phyloP scores from a whole-genome alignment of 2,113 vertebrate species.

The Bos taurus region DNA sequence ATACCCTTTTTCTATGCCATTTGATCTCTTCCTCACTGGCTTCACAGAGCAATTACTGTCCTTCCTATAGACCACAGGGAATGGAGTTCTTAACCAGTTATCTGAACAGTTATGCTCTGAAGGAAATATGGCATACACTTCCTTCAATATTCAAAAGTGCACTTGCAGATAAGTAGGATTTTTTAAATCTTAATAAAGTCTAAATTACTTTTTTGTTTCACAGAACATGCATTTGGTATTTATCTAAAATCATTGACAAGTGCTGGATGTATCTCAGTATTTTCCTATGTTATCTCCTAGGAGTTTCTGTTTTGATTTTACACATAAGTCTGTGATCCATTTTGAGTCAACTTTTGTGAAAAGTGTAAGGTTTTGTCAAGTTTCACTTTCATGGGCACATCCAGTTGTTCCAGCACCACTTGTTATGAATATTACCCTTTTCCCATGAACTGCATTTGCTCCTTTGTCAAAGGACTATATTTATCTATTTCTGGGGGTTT shows the following conservation, averaged over 20 bases:
- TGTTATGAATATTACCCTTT: not conserved
- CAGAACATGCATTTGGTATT: not conserved
- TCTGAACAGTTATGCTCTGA: not conserved
- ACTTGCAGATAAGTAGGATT: not conserved
- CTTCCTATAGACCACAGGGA: not conserved
- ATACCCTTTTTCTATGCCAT: not conserved
- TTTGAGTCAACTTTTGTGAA: not conserved
- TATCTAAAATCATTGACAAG: not conserved
- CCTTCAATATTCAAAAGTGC: not conserved
- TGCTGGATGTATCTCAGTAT: not conserved
- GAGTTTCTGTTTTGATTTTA: not conserved
- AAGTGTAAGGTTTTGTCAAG: not conserved
- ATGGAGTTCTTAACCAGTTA: not conserved
- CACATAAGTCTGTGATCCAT: not conserved
- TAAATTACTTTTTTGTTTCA: not conserved
- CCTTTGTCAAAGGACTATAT: not conserved
- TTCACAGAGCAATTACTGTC: not conserved
- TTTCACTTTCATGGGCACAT: not conserved
- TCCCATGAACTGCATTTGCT: not conserved
- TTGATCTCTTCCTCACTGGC: not conserved
- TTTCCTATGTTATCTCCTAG: not conserved
- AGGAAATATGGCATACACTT: not conserved
- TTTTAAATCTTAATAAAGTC: not conserved
- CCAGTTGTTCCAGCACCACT: not conserved
- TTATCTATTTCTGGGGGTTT: not conserved